These are phyloP conservation scores for Zygogramma bicolorata DNA, from an alignment of 2,888 invertebrate species.

Conservation along the genomic window DNA sequence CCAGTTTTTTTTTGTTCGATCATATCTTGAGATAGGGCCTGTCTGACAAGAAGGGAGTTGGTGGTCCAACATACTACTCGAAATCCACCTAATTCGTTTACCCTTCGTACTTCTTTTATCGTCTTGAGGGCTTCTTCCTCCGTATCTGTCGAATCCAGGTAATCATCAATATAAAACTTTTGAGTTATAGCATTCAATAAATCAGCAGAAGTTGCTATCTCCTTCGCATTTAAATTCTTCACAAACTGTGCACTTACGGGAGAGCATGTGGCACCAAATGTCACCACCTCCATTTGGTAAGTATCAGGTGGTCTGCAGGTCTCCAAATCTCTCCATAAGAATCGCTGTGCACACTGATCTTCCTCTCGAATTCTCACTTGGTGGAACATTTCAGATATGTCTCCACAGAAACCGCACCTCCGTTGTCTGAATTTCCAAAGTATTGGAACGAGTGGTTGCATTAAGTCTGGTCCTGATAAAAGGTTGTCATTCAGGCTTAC, in stretches of 20 bases:
- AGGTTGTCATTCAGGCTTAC: too few relatives aligned
- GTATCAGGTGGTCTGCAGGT: background rate
- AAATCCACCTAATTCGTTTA: too few relatives aligned
- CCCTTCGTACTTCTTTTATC: background rate
- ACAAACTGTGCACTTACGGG: background rate
- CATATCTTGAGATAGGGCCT: too few relatives aligned
- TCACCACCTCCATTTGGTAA: background rate
- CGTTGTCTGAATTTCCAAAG: background rate
- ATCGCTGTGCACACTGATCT: background rate
- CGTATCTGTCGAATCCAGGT: background rate
- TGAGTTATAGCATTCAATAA: background rate
- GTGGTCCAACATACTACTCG: too few relatives aligned
- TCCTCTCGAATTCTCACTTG: background rate
- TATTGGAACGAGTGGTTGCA: background rate
- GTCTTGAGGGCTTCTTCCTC: background rate
- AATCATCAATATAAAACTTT: background rate
- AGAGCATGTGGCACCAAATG: background rate
- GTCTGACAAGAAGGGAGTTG: too few relatives aligned
- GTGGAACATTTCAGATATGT: background rate
- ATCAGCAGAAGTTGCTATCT: background rate
- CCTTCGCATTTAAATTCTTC: background rate
- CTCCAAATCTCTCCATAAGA: background rate
- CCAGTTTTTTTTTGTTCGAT: background rate
- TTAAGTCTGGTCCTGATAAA: background rate
- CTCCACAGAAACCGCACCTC: background rate